Conservation (phyloP, 2,113 vertebrate genomes). For the Pardalotus punctatus region DNA sequence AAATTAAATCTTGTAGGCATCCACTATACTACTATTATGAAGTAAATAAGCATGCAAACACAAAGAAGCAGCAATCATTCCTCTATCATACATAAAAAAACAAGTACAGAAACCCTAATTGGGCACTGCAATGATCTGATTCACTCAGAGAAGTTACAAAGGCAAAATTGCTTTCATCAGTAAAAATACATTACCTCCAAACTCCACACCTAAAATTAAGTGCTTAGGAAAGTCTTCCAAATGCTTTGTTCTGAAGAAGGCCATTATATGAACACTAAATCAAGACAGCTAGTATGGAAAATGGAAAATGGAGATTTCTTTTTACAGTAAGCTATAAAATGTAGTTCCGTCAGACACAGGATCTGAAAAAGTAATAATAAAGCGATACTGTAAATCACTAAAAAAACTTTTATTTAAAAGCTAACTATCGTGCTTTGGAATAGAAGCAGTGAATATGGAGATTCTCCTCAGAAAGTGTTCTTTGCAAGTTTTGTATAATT, state of each 20-base stretch:
- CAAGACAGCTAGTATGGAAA: constrained; percentile 46
- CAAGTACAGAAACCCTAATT: neutral
- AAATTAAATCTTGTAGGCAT: neutral
- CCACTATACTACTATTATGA: neutral
- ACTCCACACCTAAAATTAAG: constrained; percentile 45
- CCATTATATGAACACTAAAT: constrained; percentile 53
- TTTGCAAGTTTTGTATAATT: neutral
- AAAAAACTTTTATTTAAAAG: neutral
- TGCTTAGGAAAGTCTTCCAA: constrained; percentile 49
- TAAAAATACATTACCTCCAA: constrained; percentile 29
- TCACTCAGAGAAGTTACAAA: constrained; percentile 4
- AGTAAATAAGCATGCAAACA: neutral
- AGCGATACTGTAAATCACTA: constrained; percentile 3
- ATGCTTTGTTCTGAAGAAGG: constrained; percentile 46
- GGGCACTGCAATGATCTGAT: neutral
- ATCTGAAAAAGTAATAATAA: neutral
- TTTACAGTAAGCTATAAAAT: constrained; percentile 57
- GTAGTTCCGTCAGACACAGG: neutral
- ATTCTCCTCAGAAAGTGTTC: neutral
- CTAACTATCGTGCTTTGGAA: neutral
- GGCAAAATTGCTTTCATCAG: constrained; percentile 21
- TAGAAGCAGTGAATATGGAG: neutral
- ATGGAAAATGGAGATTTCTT: constrained; percentile 28
- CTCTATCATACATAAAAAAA: neutral
- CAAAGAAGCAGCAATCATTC: neutral